Conservation (phyloP, 2,113 vertebrate genomes). For the Machaerirhynchus nigripectus region DNA sequence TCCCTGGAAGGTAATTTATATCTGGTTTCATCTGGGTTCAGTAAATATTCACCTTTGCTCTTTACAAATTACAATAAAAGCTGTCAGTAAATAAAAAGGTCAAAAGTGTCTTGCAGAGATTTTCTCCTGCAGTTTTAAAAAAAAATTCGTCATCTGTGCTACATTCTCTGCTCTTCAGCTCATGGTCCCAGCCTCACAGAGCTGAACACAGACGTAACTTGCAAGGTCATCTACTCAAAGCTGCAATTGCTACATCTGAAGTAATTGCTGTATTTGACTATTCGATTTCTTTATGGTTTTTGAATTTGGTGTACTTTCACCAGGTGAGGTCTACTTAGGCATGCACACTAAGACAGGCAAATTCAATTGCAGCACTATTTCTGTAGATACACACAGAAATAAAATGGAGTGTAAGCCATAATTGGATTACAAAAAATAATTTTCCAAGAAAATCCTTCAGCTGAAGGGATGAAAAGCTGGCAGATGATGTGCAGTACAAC, state of each 20-base stretch:
- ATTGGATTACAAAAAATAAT: background rate
- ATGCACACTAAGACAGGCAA: background rate
- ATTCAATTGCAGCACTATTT: background rate
- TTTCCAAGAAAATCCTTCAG: background rate
- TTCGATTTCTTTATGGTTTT: background rate
- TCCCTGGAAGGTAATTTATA: background rate
- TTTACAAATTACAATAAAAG: background rate
- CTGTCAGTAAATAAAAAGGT: background rate
- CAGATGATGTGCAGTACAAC: background rate
- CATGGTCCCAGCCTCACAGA: background rate
- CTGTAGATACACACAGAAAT: background rate
- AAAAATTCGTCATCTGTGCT: background rate
- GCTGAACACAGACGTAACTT: background rate
- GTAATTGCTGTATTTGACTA: background rate
- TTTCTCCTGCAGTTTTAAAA: background rate
- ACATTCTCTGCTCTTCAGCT: background rate
- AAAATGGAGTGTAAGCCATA: background rate
- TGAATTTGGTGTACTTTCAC: background rate
- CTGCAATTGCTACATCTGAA: background rate
- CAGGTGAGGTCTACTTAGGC: background rate
- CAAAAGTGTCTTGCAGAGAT: background rate
- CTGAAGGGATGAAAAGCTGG: background rate
- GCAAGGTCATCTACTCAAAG: background rate
- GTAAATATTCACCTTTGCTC: background rate
- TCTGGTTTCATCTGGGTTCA: background rate